Base-by-base conservation (phyloP, 23 tunicate species). In the Oikopleura vanhoeffeni region DNA sequence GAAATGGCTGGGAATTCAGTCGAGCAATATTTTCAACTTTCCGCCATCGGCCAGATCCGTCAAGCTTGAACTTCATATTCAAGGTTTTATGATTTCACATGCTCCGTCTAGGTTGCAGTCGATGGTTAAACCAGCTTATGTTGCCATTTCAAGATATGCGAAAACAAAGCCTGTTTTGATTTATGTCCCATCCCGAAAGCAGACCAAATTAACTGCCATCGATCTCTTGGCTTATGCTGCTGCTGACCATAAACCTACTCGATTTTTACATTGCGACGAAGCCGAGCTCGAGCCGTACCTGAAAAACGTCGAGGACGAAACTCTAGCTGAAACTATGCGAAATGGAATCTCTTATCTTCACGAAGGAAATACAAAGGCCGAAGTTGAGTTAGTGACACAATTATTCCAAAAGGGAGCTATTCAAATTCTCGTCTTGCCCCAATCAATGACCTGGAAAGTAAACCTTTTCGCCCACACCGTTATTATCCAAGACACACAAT, bases 41-140 rank as follows among this genome's bases (percentile, higher is more conserved):
- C 98, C 90, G 57, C 98, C 98, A 28, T 89, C 90, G 67, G 91
- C 87, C 57, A 89, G 98, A 64, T 93, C 98, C 30, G 94, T 93
- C 33, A 93, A 92, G 13, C 89, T 93, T 39, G 98, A 93, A 67
- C 86, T 93, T 35, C 94, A 90, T 76, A 93, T 93, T 60, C 98
- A 93, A 85, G 98, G 98, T 0, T 93, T 93, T 60, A 93, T 88
- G 84, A 90, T 93, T 57, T 86, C 85, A 1, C 98, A 93, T 84
- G 92, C 94, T 0, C 91, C 88, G 71, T 90, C 98, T 18, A 83
- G 98, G 35, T 64, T 93, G 83, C 89, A 89, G 1, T 87, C 90
- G 83, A 93, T 93, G 98, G 89, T 91, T 0, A 93, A 93, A 67
- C 98, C 98, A 34, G 95, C 90, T 28, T 93, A 90, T 85, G 90